A percentile compares a stretch with the other conserved stretches of the same genome.
phyloP scores from a whole-genome alignment of 2,888 invertebrate species.

The Ophraella communa region DNA sequence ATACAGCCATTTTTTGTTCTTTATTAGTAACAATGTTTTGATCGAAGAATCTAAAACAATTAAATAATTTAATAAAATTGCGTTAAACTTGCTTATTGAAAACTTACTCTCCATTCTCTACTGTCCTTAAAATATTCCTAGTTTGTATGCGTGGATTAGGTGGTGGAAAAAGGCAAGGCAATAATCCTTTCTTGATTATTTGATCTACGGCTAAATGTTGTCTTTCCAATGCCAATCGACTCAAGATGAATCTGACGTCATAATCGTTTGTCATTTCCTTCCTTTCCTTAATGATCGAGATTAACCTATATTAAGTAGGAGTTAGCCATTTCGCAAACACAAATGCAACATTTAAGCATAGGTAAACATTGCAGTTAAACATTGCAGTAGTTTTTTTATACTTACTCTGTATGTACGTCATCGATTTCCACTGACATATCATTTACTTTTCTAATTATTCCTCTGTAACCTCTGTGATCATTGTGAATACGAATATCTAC shows the following conservation, averaged over 20 bases:
- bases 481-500: conserved; percentile 57
- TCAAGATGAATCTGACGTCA: conserved; percentile 61
- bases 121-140: conserved; percentile 25
- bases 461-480: conserved; percentile 56
- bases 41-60: conserved; percentile 52
- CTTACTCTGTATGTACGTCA: conserved; percentile 55
- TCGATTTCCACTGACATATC: conserved; percentile 57
- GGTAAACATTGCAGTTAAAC: too few relatives aligned
- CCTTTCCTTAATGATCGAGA: conserved; percentile 30
- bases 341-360: background rate
- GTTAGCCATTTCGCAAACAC: too few relatives aligned
- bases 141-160: conserved; percentile 34
- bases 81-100: too few relatives aligned
- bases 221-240: conserved; percentile 60
- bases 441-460: conserved; percentile 57
- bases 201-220: conserved; percentile 60
- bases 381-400: too few relatives aligned
- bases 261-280: conserved; percentile 46
- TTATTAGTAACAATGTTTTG: conserved; percentile 62
- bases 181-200: conserved; percentile 37
- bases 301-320: background rate
- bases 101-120: background rate
- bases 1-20: conserved; percentile 71
- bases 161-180: conserved; percentile 47
- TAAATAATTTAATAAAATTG: too few relatives aligned